Base-by-base conservation (phyloP, 2,888 invertebrate species). In the Cylindroiulus punctatus region DNA sequence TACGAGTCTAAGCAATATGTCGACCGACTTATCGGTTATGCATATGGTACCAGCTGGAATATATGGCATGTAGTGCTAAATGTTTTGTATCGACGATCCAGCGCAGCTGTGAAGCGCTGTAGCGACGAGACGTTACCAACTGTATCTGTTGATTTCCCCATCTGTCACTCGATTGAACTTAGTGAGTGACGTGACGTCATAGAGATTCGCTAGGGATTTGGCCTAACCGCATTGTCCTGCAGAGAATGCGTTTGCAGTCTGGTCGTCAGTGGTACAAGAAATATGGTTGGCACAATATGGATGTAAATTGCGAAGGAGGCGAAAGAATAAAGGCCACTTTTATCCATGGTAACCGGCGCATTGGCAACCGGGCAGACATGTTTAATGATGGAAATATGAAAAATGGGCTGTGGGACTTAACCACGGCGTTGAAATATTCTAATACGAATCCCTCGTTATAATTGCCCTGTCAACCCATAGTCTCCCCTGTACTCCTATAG, bases 121-220 rank as follows among this genome's bases (percentile, higher is more conserved):
- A 65, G 65, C 26, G 26, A 65, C 65, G 65, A 26, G 65, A 26
- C 65, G 65, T 65, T 65, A 65, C 65, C 26, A 26, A 65, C 26
- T 65, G 65, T 65, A 65, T 65, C 65, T 65, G 65, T 65, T 65
- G 65, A 65, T 65, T 65, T 65, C 4, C 65, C 65, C 65, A 65
- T 57, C 57, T 65, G 65, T 65, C 65, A 65, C 65, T 65, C 26
- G 65, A 65, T 65, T 65, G 65, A 65, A 65, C 65, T 65, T 65
- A 22, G 65, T n/a, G 65, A 65, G 26, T 65, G 65, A 65, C 65
- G 12, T 65, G 65, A 65, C 65, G 65, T 65, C 65, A 65, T 65
- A 7, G 26, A 22, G 3, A n/a, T 65, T 65, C 26, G 22, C 65
- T 26, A 26, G 65, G 65, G 65, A 65, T 26, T 65, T 65, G 10